Conservation (phyloP, 2,113 vertebrate species). For the Rhabdomys dilectus region DNA sequence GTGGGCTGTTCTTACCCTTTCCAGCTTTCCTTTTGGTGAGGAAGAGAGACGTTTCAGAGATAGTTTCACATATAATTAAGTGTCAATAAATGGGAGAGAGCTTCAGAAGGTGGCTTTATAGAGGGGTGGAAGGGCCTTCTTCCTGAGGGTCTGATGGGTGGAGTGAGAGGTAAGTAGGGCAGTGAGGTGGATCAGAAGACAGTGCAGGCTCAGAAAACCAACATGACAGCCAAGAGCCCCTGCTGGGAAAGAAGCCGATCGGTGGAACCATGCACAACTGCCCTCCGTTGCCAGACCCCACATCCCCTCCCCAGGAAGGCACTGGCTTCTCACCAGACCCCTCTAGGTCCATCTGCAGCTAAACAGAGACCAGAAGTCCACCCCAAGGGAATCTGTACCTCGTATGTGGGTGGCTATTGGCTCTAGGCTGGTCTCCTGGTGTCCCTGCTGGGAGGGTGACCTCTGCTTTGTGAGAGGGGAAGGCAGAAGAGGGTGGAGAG, state of each 20-base stretch:
- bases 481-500: background rate
- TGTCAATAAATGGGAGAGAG: background rate
- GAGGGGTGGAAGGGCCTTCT: rapidly evolving
- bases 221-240: rapidly evolving
- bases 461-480: rapidly evolving
- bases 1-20: rapidly evolving
- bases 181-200: rapidly evolving
- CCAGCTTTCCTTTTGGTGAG: background rate
- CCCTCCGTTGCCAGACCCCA: no score
- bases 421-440: background rate
- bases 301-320: rapidly evolving
- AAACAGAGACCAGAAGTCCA: rapidly evolving
- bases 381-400: background rate
- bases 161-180: rapidly evolving
- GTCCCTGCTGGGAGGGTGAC: background rate
- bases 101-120: background rate
- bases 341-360: background rate
- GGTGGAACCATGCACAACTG: rapidly evolving
- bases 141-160: background rate
- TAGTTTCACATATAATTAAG: background rate
- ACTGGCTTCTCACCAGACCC: rapidly evolving
- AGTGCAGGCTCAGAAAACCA: background rate
- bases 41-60: background rate
- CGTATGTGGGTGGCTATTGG: rapidly evolving
- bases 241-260: rapidly evolving